phyloP scores from a whole-genome alignment of 2,888 invertebrate genomes.

The Strigamia maritima region DNA sequence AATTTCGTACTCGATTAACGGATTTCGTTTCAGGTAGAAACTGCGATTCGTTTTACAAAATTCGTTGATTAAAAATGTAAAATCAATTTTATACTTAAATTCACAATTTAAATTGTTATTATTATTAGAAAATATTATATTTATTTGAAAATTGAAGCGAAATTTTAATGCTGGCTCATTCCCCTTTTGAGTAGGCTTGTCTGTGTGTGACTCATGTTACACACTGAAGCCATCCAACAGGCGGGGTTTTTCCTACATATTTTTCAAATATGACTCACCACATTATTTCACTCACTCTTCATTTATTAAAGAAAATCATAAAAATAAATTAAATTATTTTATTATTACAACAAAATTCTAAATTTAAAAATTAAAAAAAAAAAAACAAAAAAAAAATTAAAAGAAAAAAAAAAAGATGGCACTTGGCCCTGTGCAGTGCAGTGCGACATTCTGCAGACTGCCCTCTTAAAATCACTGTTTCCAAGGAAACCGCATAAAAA shows the following conservation, averaged over 20 bases:
- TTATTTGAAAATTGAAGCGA: too few species aligned
- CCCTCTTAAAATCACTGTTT: background rate
- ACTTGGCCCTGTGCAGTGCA: background rate
- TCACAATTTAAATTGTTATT: too few species aligned
- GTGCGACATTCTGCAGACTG: conserved; percentile 1
- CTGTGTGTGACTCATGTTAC: background rate
- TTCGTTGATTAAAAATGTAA: background rate
- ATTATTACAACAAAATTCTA: background rate
- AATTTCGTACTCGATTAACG: background rate
- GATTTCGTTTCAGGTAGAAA: background rate
- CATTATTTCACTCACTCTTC: background rate
- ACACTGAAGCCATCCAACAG: background rate
- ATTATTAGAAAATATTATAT: too few species aligned
- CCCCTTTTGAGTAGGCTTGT: conserved; percentile 11
- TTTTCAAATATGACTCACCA: background rate
- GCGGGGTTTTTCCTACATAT: background rate
- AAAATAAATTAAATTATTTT: background rate
- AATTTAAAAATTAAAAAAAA: background rate
- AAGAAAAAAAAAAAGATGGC: background rate
- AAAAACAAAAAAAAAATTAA: background rate
- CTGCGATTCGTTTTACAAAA: background rate
- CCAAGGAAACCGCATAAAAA: background rate
- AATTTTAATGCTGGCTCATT: too few species aligned
- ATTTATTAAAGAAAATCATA: background rate
- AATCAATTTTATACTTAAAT: background rate